phyloP scores from a whole-genome alignment of 2,797 vertebrate species.

The Masticophis lateralis region DNA sequence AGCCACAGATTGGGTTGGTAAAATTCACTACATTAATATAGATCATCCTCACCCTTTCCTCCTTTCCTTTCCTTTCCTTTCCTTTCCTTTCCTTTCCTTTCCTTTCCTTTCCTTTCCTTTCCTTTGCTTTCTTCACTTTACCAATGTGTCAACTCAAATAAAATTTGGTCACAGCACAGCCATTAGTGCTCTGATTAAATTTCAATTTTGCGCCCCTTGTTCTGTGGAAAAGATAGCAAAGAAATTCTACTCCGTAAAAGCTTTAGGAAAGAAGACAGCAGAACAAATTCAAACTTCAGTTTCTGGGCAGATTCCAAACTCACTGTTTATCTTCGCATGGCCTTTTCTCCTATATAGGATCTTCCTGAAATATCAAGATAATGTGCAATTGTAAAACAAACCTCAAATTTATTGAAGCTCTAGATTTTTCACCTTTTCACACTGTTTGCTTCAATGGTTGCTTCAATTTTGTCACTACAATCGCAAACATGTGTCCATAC shows the following conservation, averaged over 20 bases:
- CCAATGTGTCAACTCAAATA: not conserved
- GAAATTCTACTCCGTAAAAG: not conserved
- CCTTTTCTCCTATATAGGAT: not conserved
- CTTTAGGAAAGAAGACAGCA: not conserved
- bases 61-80: too few relatives aligned
- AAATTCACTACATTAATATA: not conserved
- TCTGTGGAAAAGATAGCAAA: not conserved
- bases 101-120: not conserved
- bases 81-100: too few relatives aligned
- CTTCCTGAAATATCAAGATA: not conserved
- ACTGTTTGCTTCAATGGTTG: not conserved
- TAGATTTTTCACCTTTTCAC: not conserved
- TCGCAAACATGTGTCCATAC: not conserved
- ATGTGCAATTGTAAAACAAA: not conserved
- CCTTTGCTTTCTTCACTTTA: not conserved
- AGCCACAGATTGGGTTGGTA: not conserved
- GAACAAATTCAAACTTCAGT: not conserved
- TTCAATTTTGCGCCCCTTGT: not conserved
- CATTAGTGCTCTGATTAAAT: not conserved
- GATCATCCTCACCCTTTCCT: not conserved
- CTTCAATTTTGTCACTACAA: not conserved
- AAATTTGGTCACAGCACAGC: not conserved
- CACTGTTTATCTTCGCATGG: slow-evolving; percentile 1
- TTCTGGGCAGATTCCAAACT: not conserved
- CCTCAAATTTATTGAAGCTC: not conserved